Conservation (phyloP, 2,797 vertebrate species). For the Cirrhinus molitorella region DNA sequence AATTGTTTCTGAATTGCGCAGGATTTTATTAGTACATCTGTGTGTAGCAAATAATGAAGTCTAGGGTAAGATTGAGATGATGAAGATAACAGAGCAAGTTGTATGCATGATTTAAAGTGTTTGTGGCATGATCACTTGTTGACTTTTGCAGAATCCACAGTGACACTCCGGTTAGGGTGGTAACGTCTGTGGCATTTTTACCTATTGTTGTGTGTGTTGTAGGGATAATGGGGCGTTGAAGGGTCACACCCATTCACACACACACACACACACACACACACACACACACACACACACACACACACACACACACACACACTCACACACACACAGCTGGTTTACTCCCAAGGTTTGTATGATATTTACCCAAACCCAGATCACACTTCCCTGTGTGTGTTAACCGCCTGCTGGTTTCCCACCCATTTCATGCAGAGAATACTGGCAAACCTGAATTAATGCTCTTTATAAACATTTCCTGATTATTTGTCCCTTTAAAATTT, state of each 20-base stretch:
- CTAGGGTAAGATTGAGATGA: neutral
- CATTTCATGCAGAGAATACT: constrained; percentile 11
- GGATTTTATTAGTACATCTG: neutral
- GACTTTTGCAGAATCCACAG: constrained; percentile 44
- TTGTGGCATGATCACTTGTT: constrained; percentile 25
- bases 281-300: constrained; percentile 56
- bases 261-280: constrained; percentile 44
- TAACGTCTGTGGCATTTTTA: constrained; percentile 17
- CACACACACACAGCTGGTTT: constrained; percentile 55
- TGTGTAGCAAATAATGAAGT: neutral
- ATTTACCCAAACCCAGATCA: constrained; percentile 51
- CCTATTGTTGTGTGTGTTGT: constrained; percentile 34
- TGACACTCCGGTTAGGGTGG: constrained; percentile 39
- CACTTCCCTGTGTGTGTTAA: constrained; percentile 45
- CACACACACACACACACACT: constrained; percentile 40
- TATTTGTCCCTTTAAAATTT: neutral
- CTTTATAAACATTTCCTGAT: neutral
- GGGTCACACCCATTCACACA: constrained; percentile 54
- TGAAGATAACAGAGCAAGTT: neutral
- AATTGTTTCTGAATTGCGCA: neutral
- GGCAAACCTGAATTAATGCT: neutral
- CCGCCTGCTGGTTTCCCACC: constrained; percentile 43
- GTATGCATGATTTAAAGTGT: neutral
- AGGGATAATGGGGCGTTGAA: constrained; percentile 27
- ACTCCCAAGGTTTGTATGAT: constrained; percentile 47